A percentile compares a stretch with the other conserved stretches of the same genome.
phyloP scores from a whole-genome alignment of 1,140 invertebrate species.

The Drosophila teissieri region DNA sequence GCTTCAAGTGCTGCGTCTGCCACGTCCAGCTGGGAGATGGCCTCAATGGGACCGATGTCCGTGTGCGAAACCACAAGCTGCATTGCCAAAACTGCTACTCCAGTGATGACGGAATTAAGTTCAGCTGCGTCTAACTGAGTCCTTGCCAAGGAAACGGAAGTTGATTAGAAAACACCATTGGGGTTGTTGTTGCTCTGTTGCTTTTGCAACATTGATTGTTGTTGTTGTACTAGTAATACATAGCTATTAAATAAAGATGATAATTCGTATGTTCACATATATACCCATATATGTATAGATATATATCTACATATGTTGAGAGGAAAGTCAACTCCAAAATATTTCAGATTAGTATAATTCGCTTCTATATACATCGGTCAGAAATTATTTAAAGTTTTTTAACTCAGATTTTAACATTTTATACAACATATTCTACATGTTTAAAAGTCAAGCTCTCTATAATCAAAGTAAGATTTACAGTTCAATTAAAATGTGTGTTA shows the following conservation, averaged over 20 bases:
- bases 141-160: background rate
- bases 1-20: conserved; percentile 98
- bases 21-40: conserved; percentile 96
- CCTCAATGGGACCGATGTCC: conserved; percentile 95
- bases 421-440: conserved; percentile 57
- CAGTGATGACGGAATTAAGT: conserved; percentile 95
- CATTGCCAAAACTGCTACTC: conserved; percentile 99
- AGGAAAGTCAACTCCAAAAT: conserved; percentile 52
- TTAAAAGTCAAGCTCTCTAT: conserved; percentile 63
- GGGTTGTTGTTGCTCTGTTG: conserved; percentile 58
- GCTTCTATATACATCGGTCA: conserved; percentile 31
- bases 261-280: conserved; percentile 41
- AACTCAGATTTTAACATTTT: conserved; percentile 72
- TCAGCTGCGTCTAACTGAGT: conserved; percentile 89
- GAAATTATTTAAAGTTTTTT: conserved; percentile 63
- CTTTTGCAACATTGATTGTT: conserved; percentile 65
- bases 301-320: conserved; percentile 46
- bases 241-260: conserved; percentile 35
- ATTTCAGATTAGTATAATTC: conserved; percentile 55
- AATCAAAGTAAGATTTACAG: conserved; percentile 54
- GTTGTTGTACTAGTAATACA: conserved; percentile 57
- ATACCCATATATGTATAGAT: conserved; percentile 16
- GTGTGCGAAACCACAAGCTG: conserved; percentile 95
- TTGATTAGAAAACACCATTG: background rate
- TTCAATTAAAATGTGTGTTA: conserved; percentile 54